These are phyloP conservation scores for Drosophila flavopinicola DNA, from an alignment of 2,888 invertebrate genomes.

Conservation along the genomic window DNA sequence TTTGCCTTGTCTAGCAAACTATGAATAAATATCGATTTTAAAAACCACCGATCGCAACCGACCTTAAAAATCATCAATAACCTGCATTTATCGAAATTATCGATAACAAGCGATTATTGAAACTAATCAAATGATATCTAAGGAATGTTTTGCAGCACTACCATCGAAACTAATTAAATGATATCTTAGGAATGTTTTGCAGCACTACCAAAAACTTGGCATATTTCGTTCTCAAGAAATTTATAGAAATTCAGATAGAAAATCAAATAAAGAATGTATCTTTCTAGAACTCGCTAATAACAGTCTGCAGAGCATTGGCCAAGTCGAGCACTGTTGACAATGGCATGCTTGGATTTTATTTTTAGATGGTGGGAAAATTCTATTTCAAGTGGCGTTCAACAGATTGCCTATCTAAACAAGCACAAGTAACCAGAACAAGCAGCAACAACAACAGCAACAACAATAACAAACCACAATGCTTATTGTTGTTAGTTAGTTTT, in stretches of 20 bases:
- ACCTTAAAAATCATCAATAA: too few relatives aligned
- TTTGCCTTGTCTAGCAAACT: too few relatives aligned
- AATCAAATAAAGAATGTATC: not conserved
- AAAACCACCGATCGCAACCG: too few relatives aligned
- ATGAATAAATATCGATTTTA: not conserved
- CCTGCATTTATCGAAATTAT: too few relatives aligned
- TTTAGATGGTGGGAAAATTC: slow-evolving; percentile 77
- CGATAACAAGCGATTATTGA: too few relatives aligned
- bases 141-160: too few relatives aligned
- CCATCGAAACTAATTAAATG: too few relatives aligned
- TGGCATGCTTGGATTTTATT: slow-evolving; percentile 57
- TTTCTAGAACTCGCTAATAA: not conserved
- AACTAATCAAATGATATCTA: too few relatives aligned
- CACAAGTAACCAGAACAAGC: slow-evolving; percentile 62
- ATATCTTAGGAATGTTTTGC: too few relatives aligned
- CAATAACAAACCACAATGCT: slow-evolving; percentile 40
- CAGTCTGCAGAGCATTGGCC: slow-evolving; percentile 25
- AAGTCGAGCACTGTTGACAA: slow-evolving; percentile 37
- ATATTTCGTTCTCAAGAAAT: too few relatives aligned
- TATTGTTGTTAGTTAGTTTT: slow-evolving; percentile 66
- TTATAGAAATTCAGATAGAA: too few relatives aligned
- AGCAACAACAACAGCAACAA: slow-evolving; percentile 30
- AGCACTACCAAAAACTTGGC: too few relatives aligned
- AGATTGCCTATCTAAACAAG: slow-evolving; percentile 74
- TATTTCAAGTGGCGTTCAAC: slow-evolving; percentile 68